Percentiles rank a stretch among this genome's conserved stretches.
phyloP scores from a whole-genome alignment of 2,113 vertebrate genomes.

The Thalassarche chlororhynchos region DNA sequence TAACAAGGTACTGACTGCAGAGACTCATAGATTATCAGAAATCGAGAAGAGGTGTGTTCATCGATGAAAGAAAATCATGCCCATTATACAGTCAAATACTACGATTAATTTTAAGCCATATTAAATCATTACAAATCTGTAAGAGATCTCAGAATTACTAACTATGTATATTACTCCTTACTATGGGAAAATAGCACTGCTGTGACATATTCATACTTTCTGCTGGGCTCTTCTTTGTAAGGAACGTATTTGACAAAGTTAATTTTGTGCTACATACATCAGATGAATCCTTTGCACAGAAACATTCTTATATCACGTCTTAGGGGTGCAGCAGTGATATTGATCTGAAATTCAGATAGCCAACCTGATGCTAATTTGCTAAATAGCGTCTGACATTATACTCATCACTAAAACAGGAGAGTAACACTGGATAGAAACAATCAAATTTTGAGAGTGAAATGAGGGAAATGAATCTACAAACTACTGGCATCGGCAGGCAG shows the following conservation, averaged over 20 bases:
- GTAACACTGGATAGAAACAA: conserved; percentile 18
- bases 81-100: neutral
- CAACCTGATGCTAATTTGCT: neutral
- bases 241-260: neutral
- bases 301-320: neutral
- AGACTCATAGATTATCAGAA: neutral
- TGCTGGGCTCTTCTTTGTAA: neutral
- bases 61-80: neutral
- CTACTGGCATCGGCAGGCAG: neutral
- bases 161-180: neutral
- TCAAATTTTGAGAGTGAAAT: conserved; percentile 20
- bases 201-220: neutral
- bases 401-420: conserved; percentile 26
- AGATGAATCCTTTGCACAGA: neutral
- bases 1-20: neutral
- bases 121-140: neutral
- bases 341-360: neutral
- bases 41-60: neutral
- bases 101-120: neutral
- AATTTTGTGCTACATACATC: neutral
- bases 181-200: neutral
- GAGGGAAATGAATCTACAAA: conserved; percentile 29
- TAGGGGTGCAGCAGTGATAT: neutral
- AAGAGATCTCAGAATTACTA: neutral
- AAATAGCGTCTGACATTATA: neutral